These are phyloP conservation scores for Platygyra sinensis DNA, from an alignment of 64 coral and sea anemone species.

Conservation along the genomic window DNA sequence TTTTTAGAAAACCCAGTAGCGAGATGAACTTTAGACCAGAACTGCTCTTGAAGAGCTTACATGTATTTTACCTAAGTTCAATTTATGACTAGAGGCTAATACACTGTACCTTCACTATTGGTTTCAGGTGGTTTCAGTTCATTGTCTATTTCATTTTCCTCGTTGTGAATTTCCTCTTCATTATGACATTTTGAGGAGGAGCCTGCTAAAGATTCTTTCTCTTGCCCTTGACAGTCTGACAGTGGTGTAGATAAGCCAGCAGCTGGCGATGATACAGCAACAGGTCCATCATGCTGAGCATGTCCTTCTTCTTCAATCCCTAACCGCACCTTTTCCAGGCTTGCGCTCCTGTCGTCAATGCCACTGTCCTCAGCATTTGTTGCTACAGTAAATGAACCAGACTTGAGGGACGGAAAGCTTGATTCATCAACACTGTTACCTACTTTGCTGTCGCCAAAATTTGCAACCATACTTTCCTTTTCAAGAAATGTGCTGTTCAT, in stretches of 20 bases:
- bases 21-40: too few relatives aligned
- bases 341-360: constrained; percentile 50
- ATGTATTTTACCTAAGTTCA: too few relatives aligned
- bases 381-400: not conserved
- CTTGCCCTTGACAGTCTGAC: not conserved
- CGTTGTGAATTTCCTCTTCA: not conserved
- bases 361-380: constrained; percentile 49
- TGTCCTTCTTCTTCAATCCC: not conserved
- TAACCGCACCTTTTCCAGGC: constrained; percentile 28
- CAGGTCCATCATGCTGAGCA: not conserved
- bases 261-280: not conserved
- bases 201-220: not conserved
- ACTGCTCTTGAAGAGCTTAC: too few relatives aligned
- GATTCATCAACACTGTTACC: constrained; percentile 9
- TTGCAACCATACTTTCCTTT: constrained; percentile 27
- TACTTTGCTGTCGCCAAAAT: constrained; percentile 40
- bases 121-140: not conserved
- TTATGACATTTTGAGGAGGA: not conserved
- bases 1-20: too few relatives aligned
- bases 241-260: not conserved
- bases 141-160: not conserved
- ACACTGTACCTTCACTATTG: not conserved
- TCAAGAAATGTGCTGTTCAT: constrained; percentile 15
- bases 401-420: not conserved
- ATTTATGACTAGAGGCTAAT: not conserved